phyloP scores from a whole-genome alignment of 2,797 vertebrate genomes.

The Poeciliopsis gracilis region DNA sequence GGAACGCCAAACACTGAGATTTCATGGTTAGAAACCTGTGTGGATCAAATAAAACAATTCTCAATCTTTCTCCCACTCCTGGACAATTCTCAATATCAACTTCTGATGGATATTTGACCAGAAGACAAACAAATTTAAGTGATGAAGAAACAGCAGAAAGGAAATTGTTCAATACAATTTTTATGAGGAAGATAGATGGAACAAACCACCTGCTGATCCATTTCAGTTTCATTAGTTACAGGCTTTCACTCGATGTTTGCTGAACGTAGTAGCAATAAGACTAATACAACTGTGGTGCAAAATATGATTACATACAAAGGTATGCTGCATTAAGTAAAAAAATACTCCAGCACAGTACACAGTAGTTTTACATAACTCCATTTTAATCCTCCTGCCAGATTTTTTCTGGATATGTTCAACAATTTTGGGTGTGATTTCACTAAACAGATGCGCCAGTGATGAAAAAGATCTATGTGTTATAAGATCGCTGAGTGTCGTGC shows the following conservation, averaged over 20 bases:
- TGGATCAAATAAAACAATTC: background rate
- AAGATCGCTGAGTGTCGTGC: background rate
- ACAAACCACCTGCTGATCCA: constrained; percentile 16
- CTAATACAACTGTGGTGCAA: background rate
- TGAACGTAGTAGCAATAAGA: constrained; percentile 1
- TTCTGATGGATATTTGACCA: constrained; percentile 57
- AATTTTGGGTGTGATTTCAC: background rate
- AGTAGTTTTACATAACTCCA: background rate
- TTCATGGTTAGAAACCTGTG: background rate
- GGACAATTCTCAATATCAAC: background rate
- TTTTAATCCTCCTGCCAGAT: background rate
- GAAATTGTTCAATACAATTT: constrained; percentile 11
- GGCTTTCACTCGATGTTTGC: background rate
- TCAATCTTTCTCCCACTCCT: constrained; percentile 22
- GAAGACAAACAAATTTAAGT: constrained; percentile 65
- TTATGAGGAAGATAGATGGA: constrained; percentile 16
- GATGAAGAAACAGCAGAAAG: constrained; percentile 43
- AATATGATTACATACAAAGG: background rate
- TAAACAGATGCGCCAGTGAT: background rate
- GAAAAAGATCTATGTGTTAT: background rate
- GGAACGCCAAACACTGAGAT: background rate
- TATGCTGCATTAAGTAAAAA: background rate
- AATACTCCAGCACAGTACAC: background rate
- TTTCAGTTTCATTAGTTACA: constrained; percentile 3
- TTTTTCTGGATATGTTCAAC: background rate